Evolutionary conservation across 2,113 vertebrate species (phyloP).

Genomic region (Coreoperca whiteheadi): DNA sequence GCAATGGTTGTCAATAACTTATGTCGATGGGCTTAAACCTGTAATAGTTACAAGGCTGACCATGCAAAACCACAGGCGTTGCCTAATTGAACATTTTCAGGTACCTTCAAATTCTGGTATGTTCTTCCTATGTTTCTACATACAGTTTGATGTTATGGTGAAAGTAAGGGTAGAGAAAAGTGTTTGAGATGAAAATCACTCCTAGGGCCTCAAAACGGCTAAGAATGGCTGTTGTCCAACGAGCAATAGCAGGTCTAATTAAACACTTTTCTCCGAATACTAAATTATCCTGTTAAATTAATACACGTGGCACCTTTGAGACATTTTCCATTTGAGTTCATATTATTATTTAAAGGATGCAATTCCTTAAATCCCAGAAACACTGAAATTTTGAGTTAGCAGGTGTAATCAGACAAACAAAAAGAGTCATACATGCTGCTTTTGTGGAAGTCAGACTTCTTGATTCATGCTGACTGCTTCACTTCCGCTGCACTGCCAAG

Average conservation of each 20-base stretch:
- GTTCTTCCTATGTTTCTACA: no score
- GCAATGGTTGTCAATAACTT: no score
- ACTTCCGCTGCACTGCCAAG: slow-evolving; percentile 7
- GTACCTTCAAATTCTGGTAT: no score
- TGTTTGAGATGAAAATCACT: neutral
- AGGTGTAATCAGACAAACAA: neutral
- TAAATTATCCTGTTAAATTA: neutral
- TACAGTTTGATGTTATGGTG: neutral
- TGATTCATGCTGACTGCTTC: slow-evolving; percentile 18
- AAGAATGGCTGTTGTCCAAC: no score
- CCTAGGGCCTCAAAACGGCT: neutral
- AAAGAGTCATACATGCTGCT: neutral
- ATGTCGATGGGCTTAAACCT: no score
- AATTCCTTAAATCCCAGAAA: no score
- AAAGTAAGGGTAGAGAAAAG: neutral
- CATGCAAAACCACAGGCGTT: no score
- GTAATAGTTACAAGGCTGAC: no score
- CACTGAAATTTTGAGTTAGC: neutral
- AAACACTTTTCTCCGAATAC: neutral
- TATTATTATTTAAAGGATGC: neutral
- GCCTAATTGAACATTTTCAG: no score
- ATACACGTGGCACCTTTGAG: neutral
- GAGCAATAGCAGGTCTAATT: no score
- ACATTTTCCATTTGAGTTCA: neutral
- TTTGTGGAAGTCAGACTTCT: slow-evolving; percentile 4